These are phyloP conservation scores for Baronia brevicornis DNA, from an alignment of 2,888 invertebrate species.

Conservation along the genomic window DNA sequence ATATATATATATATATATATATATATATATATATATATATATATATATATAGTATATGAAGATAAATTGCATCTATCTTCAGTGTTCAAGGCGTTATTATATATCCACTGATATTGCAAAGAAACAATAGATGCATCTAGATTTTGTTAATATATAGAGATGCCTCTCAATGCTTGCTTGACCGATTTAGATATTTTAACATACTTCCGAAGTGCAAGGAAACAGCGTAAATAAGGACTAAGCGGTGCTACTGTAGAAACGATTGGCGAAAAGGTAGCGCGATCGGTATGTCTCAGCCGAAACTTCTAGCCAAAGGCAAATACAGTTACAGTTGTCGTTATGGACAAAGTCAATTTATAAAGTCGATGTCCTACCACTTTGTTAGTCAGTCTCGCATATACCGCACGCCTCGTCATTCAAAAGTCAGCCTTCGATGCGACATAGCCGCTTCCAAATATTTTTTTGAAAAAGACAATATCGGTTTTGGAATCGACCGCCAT, in stretches of 20 bases:
- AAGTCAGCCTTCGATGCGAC: constrained; percentile 53
- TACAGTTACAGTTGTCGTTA: constrained; percentile 56
- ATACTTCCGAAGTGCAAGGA: too few species aligned
- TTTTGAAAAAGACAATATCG: constrained; percentile 43
- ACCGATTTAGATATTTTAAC: too few species aligned
- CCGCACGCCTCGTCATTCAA: constrained; percentile 59
- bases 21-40: too few species aligned
- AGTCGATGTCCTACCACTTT: constrained; percentile 68
- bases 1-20: too few species aligned
- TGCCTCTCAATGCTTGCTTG: too few species aligned
- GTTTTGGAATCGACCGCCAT: constrained; percentile 39
- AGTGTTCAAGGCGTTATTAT: too few species aligned
- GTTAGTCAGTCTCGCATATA: constrained; percentile 56
- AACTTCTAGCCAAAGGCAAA: constrained; percentile 22
- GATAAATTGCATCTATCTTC: too few species aligned
- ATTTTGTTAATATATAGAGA: too few species aligned
- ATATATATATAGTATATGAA: too few species aligned
- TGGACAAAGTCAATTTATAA: constrained; percentile 69
- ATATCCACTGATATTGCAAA: too few species aligned
- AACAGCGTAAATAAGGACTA: too few species aligned
- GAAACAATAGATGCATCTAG: too few species aligned
- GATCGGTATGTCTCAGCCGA: constrained; percentile 19
- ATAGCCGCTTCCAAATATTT: constrained; percentile 56
- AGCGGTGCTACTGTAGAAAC: constrained; percentile 7
- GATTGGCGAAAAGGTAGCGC: constrained; percentile 7